phyloP scores from a whole-genome alignment of 1,140 invertebrate genomes.

The Drosophila willistoni region DNA sequence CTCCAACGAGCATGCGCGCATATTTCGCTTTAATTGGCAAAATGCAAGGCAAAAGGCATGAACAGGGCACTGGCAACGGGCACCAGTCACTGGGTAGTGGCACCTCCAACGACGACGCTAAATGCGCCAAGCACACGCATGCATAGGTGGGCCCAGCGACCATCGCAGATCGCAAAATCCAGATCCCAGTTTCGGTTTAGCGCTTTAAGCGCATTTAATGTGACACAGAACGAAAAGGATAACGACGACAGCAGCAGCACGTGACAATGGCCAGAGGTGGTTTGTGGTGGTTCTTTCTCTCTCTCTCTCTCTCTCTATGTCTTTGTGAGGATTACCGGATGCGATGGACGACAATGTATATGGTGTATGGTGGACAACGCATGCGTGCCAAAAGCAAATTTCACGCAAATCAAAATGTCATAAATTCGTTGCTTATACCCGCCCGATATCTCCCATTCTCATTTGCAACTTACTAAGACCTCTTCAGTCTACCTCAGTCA shows the following conservation, averaged over 20 bases:
- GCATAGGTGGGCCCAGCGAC: constrained; percentile 65
- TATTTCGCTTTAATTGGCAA: constrained; percentile 81
- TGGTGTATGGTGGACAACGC: constrained; percentile 52
- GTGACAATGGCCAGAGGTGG: constrained; percentile 67
- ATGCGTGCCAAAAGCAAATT: constrained; percentile 83
- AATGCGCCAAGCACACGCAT: constrained; percentile 74
- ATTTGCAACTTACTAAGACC: constrained; percentile 37
- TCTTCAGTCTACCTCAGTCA: constrained; percentile 9
- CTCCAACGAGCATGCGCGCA: constrained; percentile 70
- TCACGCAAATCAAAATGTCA: constrained; percentile 83
- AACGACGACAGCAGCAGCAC: constrained; percentile 78
- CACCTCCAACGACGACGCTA: constrained; percentile 79
- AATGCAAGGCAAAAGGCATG: constrained; percentile 36
- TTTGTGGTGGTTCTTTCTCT: constrained; percentile 3
- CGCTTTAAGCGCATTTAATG: constrained; percentile 82
- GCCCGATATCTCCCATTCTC: constrained; percentile 14
- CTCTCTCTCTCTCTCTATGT: no score
- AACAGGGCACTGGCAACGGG: constrained; percentile 13
- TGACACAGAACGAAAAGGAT: constrained; percentile 82
- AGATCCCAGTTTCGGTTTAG: constrained; percentile 64
- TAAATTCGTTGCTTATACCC: constrained; percentile 80
- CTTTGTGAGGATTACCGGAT: constrained; percentile 10
- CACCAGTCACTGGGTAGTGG: constrained; percentile 24
- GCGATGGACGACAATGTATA: constrained; percentile 14
- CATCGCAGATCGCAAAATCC: not conserved